These are phyloP conservation scores for Enteromius argenteus DNA, from an alignment of 2,797 vertebrate genomes.

Conservation along the genomic window DNA sequence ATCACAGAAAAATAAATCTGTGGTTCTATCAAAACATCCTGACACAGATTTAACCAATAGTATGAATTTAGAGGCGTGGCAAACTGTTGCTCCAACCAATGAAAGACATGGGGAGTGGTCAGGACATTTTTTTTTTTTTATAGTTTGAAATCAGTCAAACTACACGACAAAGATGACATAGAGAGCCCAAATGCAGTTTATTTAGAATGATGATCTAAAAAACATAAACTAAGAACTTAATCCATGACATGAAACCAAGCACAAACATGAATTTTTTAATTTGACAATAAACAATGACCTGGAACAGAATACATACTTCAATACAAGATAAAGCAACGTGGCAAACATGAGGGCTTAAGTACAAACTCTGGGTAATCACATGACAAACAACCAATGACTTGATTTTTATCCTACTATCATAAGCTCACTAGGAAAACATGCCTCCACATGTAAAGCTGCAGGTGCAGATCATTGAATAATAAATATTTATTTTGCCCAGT, in stretches of 20 bases:
- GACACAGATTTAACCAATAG: background rate
- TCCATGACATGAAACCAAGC: background rate
- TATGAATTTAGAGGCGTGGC: background rate
- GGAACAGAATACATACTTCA: background rate
- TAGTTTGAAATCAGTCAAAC: background rate
- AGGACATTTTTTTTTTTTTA: too few species aligned
- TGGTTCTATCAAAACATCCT: background rate
- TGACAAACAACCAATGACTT: background rate
- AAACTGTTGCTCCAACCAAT: background rate
- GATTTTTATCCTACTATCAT: background rate
- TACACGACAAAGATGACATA: background rate
- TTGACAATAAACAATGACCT: background rate
- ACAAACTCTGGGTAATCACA: background rate
- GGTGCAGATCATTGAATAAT: background rate
- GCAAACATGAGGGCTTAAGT: background rate
- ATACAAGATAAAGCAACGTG: background rate
- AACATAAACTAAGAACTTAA: background rate
- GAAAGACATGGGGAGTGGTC: background rate
- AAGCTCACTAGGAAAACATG: background rate
- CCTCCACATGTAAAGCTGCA: background rate
- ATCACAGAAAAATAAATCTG: background rate
- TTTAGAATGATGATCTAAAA: background rate
- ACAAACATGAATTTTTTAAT: background rate
- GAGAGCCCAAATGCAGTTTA: background rate
- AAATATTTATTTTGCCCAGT: background rate